Base-by-base conservation (phyloP, 1,140 invertebrate genomes). In the Rhagoletis pomonella region DNA sequence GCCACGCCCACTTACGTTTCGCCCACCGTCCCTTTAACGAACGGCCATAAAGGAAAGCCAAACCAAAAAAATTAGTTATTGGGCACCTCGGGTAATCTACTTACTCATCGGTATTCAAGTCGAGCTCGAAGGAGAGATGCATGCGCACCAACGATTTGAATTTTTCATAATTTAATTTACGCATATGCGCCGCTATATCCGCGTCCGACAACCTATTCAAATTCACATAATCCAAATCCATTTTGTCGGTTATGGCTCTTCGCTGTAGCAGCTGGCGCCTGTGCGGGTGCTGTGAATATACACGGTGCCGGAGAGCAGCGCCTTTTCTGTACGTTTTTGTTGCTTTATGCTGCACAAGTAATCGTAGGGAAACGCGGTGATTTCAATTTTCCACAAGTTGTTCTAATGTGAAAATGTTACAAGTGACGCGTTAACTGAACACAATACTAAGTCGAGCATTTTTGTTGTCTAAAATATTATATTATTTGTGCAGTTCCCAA, bases 101-200 rank as follows among this genome's bases (percentile, higher is more conserved):
- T 95, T 94, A 97, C 96, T 97, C 97, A 92, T 97, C 96, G 12
- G 96, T 96, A 88, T 96, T 96, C 84, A 97, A 95, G 90, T 96
- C 96, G 87, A 98, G 94, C 90, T 97, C 95, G 94, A 98, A 98
- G 19, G 97, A 98, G 89, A 98, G 94, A 94, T 98, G 97, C 97
- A 98, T 98, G 91, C 97, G 96, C 89, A 98, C 97, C 89, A 98
- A 94, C 42, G 96, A 97, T 88, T 96, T 95, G 93, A 97, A 97
- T 92, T 98, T 97, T 89, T 97, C 97, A 44, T 96, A 95, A 94
- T 97, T 96, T 85, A 90, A 90, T 86, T 89, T 89, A 81, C 91
- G 91, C 91, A 92, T 92, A 89, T 90, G 91, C 60, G 88, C 62
- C 17, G 90, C 91, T 84, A 92, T 81, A 44, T 91, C 91, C 39